A percentile compares a stretch with the other conserved stretches of the same genome.
phyloP scores from a whole-genome alignment of 2,113 vertebrate genomes.

The Arvicanthis niloticus region DNA sequence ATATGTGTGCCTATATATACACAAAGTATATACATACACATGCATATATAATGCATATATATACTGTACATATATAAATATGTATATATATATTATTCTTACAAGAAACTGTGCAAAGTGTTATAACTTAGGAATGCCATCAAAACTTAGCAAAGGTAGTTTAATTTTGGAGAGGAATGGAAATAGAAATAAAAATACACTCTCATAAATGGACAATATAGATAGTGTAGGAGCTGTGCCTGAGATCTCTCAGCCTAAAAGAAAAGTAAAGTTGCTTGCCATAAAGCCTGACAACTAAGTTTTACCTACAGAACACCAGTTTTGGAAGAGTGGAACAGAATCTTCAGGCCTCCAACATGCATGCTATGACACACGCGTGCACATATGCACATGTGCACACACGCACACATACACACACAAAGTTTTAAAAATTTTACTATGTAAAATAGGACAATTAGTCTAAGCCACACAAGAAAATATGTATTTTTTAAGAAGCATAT shows the following conservation, averaged over 20 bases:
- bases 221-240: not conserved
- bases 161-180: not conserved
- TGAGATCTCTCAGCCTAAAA: not conserved
- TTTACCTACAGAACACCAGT: not conserved
- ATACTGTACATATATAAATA: not conserved
- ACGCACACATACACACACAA: not conserved
- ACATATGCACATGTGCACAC: not conserved
- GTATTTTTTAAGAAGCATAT: not conserved
- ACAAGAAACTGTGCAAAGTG: too few relatives aligned
- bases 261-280: not conserved
- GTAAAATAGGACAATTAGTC: not conserved
- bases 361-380: not conserved
- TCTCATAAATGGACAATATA: not conserved
- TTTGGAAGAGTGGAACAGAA: not conserved
- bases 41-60: not conserved
- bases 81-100: too few relatives aligned
- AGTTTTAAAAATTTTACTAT: too few relatives aligned
- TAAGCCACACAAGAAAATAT: not conserved
- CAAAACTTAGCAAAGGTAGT: not conserved
- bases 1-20: not conserved
- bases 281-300: not conserved
- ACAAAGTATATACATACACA: not conserved
- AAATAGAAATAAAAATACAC: not conserved
- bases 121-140: not conserved
- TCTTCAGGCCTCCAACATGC: not conserved